phyloP scores from a whole-genome alignment of 2,888 invertebrate genomes.

The Himalopsyche japonica region DNA sequence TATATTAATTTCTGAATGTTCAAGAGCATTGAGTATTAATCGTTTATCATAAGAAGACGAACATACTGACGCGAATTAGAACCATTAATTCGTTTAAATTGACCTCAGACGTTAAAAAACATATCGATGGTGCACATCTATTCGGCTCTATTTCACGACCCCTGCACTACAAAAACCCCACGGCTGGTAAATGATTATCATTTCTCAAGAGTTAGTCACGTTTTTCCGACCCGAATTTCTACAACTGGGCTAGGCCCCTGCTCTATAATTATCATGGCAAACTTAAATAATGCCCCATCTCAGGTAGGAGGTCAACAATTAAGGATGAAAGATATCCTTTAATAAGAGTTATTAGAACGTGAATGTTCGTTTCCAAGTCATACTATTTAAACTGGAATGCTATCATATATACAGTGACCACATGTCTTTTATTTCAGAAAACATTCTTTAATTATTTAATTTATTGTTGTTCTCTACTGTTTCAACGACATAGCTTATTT shows the following conservation, averaged over 20 bases:
- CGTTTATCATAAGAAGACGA: no score
- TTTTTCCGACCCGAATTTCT: background rate
- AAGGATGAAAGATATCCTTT: background rate
- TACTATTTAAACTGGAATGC: background rate
- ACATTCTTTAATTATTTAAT: no score
- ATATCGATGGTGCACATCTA: no score
- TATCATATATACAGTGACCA: background rate
- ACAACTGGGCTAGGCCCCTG: background rate
- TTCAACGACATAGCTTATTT: no score
- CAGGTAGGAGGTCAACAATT: background rate
- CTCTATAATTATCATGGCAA: background rate
- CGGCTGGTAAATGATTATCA: background rate
- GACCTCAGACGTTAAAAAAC: no score
- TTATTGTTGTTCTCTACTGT: no score
- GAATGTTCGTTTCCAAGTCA: background rate
- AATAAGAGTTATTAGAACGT: background rate
- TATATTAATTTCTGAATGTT: no score
- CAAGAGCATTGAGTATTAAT: no score
- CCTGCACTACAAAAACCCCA: background rate
- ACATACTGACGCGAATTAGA: no score
- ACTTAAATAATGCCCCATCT: background rate
- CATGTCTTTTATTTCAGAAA: no score
- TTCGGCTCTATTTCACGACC: no score
- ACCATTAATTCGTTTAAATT: no score
- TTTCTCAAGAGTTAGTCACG: background rate